phyloP scores from a whole-genome alignment of 2,797 vertebrate genomes.

The Acipenser ruthenus region DNA sequence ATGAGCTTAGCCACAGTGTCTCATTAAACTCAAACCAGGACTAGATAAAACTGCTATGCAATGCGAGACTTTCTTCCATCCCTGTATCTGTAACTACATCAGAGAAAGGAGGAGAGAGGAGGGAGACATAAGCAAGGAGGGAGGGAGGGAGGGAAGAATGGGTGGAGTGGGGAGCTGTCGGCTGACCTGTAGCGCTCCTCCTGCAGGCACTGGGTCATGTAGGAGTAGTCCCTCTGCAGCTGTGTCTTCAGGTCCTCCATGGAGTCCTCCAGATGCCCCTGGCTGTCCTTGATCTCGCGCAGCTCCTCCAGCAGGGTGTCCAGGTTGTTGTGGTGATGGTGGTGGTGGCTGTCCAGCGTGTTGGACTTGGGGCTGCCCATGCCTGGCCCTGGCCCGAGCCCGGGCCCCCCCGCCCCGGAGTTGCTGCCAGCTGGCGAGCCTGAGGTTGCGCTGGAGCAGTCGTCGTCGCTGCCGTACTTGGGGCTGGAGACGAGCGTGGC shows the following conservation, averaged over 20 bases:
- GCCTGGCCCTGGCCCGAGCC: constrained; percentile 44
- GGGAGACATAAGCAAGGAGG: neutral
- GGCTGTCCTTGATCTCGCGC: constrained; percentile 87
- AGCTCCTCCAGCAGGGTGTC: constrained; percentile 86
- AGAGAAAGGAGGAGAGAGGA: too few species aligned
- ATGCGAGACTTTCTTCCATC: too few species aligned
- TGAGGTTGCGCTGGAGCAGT: constrained; percentile 88
- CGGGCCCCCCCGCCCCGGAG: constrained; percentile 63
- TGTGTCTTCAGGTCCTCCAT: constrained; percentile 93
- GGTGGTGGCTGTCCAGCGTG: constrained; percentile 72
- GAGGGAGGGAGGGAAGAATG: too few species aligned
- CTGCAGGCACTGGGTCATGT: constrained; percentile 95
- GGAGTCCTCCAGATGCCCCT: constrained; percentile 87
- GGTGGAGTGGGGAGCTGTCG: neutral
- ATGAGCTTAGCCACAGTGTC: too few species aligned
- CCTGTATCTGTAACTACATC: too few species aligned
- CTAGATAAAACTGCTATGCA: too few species aligned
- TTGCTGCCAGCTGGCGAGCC: constrained; percentile 83
- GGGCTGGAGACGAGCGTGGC: constrained; percentile 93
- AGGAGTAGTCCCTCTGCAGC: constrained; percentile 89
- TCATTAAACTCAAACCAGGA: too few species aligned
- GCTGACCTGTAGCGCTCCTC: constrained; percentile 90
- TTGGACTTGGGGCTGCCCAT: constrained; percentile 81
- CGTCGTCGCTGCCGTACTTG: constrained; percentile 91
- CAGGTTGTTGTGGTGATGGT: constrained; percentile 69